A percentile compares a stretch with the other conserved stretches of the same genome.
Evolutionary conservation across 2,113 vertebrate species (phyloP).

Genomic region (Climacteris rufus): DNA sequence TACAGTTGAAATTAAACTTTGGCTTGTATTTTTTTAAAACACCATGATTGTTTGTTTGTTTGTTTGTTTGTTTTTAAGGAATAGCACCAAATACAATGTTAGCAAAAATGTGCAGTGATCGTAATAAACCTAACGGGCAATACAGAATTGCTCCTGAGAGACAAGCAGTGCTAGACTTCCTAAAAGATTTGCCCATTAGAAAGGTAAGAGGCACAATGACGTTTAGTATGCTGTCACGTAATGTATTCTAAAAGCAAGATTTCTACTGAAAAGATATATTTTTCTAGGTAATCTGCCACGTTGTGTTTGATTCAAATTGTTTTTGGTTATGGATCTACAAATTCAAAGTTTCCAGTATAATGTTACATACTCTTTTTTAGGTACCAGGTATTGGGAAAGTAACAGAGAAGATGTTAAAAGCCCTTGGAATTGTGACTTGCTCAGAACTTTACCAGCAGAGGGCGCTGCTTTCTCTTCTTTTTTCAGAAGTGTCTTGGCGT

Average conservation of each 20-base stretch:
- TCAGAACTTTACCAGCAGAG: conserved; percentile 88
- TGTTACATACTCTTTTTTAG: conserved; percentile 60
- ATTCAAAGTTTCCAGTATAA: background rate
- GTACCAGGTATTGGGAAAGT: conserved; percentile 94
- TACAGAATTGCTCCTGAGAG: conserved; percentile 80
- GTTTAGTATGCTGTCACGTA: background rate
- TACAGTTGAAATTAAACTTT: background rate
- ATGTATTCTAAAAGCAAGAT: background rate
- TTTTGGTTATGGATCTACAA: background rate
- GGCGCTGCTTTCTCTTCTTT: conserved; percentile 87
- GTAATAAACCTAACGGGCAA: conserved; percentile 96
- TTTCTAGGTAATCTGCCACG: background rate
- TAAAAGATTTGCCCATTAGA: conserved; percentile 89
- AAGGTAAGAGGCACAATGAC: conserved; percentile 77
- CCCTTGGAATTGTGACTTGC: conserved; percentile 85
- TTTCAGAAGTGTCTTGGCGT: conserved; percentile 89
- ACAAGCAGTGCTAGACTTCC: conserved; percentile 86
- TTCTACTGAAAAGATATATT: background rate
- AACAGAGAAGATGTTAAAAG: conserved; percentile 94
- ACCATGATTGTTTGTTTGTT: background rate
- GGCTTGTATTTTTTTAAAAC: background rate
- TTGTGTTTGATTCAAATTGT: background rate
- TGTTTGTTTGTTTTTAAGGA: conserved; percentile 71
- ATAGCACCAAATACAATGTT: conserved; percentile 96
- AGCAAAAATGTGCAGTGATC: conserved; percentile 96